Base-by-base conservation (phyloP, 64 coral and sea anemone genomes). In the Cladopsammia gracilis region DNA sequence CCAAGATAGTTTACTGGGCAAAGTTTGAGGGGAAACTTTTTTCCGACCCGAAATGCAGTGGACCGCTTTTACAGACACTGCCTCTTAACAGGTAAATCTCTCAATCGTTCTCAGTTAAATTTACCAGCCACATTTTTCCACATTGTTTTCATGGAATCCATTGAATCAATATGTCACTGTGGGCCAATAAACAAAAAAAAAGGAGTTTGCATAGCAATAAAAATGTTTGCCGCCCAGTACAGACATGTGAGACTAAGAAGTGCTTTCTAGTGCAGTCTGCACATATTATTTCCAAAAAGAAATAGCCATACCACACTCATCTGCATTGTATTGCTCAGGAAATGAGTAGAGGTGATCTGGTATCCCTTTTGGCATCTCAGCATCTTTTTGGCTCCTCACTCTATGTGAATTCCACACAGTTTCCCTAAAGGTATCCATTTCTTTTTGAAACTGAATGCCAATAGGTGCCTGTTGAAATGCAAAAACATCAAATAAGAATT, bases 371-470 rank as follows among this genome's bases (percentile, higher is more conserved):
- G 91, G 81, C 34, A 93, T 16, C 57, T 67, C 16, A n/a, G 91
- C 73, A 44, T 93, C 44, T n/a, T 75, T 93, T 57, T 93, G 91
- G 19, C 43, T 25, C 34, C 91, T 70, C 1, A 93, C 73, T 87
- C 83, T 87, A 14, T 86, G 91, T 48, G 91, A 93, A 60, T 87
- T 93, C 91, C 83, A 93, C 16, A 87, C 44, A 69, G 83, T 93
- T 68, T 93, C 91, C 19, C 74, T 76, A 43, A 93, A 93, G 9
- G 22, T 87, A 16, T 87, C 48, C 71, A 93, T 78, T 87, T 93
- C 91, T 51, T 78, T 93, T 59, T 87, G 82, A 78, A 79, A 20
- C 87, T 78, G 76, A 93, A 93, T 70, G 91, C 91, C 83, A 93
- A 60, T 23, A 93, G 70, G 3, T 79, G 1, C 18, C 89, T 77